These are phyloP conservation scores for Plecotus auritus DNA, from an alignment of 2,113 vertebrate species.

Conservation along the genomic window DNA sequence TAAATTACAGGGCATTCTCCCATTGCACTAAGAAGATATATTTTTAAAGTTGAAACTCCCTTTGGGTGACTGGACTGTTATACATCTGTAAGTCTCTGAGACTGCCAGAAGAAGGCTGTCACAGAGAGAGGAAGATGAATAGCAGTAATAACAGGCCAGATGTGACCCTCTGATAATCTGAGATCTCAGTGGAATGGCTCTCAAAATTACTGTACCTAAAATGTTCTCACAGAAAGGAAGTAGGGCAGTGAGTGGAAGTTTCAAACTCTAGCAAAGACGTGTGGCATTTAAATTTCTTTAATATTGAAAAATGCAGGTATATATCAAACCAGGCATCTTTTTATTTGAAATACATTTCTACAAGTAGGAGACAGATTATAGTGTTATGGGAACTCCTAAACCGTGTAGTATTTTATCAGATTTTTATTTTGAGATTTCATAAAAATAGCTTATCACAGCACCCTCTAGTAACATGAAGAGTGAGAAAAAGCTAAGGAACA, in stretches of 20 bases:
- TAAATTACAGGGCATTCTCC: conserved; percentile 10
- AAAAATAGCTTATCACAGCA: conserved; percentile 55
- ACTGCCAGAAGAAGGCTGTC: conserved; percentile 12
- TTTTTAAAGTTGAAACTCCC: conserved; percentile 37
- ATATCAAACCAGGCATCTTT: not conserved
- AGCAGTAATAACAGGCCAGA: not conserved
- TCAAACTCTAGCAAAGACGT: not conserved
- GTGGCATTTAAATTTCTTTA: not conserved
- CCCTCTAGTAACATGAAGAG: conserved; percentile 43
- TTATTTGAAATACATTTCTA: conserved; percentile 8
- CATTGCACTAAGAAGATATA: not conserved
- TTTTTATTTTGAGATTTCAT: conserved; percentile 46
- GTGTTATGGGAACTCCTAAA: not conserved
- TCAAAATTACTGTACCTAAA: not conserved
- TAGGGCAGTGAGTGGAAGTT: not conserved
- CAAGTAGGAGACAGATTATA: not conserved
- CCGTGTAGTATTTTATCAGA: conserved; percentile 48
- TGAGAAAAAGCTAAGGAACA: conserved; percentile 36
- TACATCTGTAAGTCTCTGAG: not conserved
- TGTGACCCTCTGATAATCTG: conserved; percentile 40
- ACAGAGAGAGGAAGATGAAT: conserved; percentile 38
- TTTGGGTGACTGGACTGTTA: not conserved
- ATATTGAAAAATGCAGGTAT: not conserved
- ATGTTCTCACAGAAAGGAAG: not conserved
- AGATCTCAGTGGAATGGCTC: not conserved